A percentile compares a stretch with the other conserved stretches of the same genome.
Conservation (phyloP, 1,140 invertebrate species). For the Lepidurus couesii region DNA sequence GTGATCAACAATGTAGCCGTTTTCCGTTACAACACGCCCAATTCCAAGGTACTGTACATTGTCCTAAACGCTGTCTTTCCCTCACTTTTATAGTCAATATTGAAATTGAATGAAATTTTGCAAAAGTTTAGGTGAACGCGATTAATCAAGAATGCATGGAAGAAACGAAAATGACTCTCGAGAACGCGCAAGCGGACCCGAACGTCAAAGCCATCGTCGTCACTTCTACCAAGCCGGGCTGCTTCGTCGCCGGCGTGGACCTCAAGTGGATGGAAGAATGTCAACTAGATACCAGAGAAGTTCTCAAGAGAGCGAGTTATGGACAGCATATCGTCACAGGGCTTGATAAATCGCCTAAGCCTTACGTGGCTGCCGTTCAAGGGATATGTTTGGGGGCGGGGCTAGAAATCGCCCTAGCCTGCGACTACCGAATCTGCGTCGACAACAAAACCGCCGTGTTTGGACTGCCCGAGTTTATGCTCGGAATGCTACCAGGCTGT, state of each 20-base stretch:
- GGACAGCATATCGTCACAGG: constrained; percentile 47
- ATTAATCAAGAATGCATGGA: not conserved
- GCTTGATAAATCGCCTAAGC: constrained; percentile 48
- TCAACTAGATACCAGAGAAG: constrained; percentile 44
- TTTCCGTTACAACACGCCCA: not conserved
- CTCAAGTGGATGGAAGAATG: constrained; percentile 46
- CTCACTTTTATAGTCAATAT: not conserved
- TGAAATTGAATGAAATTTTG: not conserved
- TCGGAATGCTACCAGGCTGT: not conserved
- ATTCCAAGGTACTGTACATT: not conserved
- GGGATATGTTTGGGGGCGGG: constrained; percentile 53
- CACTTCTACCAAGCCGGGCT: constrained; percentile 50
- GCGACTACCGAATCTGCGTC: constrained; percentile 52
- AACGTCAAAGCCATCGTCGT: constrained; percentile 47
- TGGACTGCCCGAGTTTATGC: constrained; percentile 33
- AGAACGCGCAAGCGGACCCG: not conserved
- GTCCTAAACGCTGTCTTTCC: no score
- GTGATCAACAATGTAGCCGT: not conserved
- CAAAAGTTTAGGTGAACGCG: not conserved
- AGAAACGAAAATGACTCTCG: not conserved
- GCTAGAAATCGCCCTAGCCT: constrained; percentile 50
- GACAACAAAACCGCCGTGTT: constrained; percentile 49
- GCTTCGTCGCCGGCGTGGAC: constrained; percentile 54
- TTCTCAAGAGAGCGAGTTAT: constrained; percentile 41
- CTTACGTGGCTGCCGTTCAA: constrained; percentile 54